phyloP scores from a whole-genome alignment of 2,888 invertebrate species.

The Malthinus flaveolus region DNA sequence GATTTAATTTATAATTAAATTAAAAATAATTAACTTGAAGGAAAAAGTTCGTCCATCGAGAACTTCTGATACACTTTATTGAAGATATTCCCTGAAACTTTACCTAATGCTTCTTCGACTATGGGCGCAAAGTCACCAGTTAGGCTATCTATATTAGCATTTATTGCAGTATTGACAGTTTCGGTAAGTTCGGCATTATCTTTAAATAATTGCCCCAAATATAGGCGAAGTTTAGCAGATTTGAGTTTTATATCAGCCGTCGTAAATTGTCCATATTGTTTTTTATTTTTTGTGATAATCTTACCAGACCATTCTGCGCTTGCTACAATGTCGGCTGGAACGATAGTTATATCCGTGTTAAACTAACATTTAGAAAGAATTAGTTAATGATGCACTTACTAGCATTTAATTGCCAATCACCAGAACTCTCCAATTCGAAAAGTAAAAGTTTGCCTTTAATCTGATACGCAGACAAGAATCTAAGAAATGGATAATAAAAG shows the following conservation, averaged over 20 bases:
- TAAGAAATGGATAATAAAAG: constrained; percentile 1
- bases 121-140: constrained; percentile 50
- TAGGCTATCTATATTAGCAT: constrained; percentile 48
- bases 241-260: neutral
- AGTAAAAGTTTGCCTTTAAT: constrained; percentile 13
- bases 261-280: neutral
- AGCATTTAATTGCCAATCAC: neutral
- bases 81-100: constrained; percentile 31
- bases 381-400: neutral
- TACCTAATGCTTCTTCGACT: constrained; percentile 37
- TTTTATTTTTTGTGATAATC: neutral
- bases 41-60: constrained; percentile 39
- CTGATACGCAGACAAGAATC: no score
- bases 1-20: no score
- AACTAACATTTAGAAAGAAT: no score
- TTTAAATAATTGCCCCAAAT: constrained; percentile 39
- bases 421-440: neutral
- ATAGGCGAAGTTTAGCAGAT: constrained; percentile 30
- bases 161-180: constrained; percentile 48
- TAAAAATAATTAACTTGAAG: constrained; percentile 14
- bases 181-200: constrained; percentile 39
- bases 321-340: neutral
- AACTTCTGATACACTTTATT: constrained; percentile 36
- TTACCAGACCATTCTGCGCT: neutral
- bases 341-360: neutral